Evolutionary conservation across 1,140 invertebrate genomes (phyloP).

Genomic region (Drosophila ambigua): DNA sequence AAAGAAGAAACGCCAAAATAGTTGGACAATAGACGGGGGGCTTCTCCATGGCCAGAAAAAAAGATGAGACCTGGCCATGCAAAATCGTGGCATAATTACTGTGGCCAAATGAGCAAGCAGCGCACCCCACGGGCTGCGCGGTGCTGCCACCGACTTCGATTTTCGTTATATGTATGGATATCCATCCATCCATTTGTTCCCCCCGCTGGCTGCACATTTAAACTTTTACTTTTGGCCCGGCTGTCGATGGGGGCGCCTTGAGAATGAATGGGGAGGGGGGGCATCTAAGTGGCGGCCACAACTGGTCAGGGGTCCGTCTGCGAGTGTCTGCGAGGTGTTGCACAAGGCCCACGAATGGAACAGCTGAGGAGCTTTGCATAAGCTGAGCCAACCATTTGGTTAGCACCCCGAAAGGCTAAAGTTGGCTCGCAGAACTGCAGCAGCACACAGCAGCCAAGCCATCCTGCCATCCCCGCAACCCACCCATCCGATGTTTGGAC

Average conservation of each 20-base stretch:
- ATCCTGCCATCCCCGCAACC: too few relatives aligned
- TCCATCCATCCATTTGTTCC: background rate
- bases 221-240: slow-evolving; percentile 66
- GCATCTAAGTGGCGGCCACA: slow-evolving; percentile 19
- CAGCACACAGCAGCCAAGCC: background rate
- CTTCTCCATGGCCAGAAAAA: slow-evolving; percentile 53
- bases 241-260: slow-evolving; percentile 21
- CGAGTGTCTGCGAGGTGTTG: slow-evolving; percentile 24
- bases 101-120: slow-evolving; percentile 23
- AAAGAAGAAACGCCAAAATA: slow-evolving; percentile 14
- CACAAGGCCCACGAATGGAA: slow-evolving; percentile 43
- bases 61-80: slow-evolving; percentile 46
- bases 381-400: slow-evolving; percentile 45
- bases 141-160: slow-evolving; percentile 20
- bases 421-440: slow-evolving; percentile 61
- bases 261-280: slow-evolving; percentile 41
- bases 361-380: slow-evolving; percentile 60
- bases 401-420: slow-evolving; percentile 74
- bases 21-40: slow-evolving; percentile 28
- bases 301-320: slow-evolving; percentile 16
- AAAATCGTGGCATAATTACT: slow-evolving; percentile 49
- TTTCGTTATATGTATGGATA: slow-evolving; percentile 22
- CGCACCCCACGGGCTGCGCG: slow-evolving; percentile 22
- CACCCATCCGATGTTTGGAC: slow-evolving; percentile 11
- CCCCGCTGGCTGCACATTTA: slow-evolving; percentile 23